Base-by-base conservation (phyloP, 2,888 invertebrate genomes). In the Pammene fasciana region DNA sequence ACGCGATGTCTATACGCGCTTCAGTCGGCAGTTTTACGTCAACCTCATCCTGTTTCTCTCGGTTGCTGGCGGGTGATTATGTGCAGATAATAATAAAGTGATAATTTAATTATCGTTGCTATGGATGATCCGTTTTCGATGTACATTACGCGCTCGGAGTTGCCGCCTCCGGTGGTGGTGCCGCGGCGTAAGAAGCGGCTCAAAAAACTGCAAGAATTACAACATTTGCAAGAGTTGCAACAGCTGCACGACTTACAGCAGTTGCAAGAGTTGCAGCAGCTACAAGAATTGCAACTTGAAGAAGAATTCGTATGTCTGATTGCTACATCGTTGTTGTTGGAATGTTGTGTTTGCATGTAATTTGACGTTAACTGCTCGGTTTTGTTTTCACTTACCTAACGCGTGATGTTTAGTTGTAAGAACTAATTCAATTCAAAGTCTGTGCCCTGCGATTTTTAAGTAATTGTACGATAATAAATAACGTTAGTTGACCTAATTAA, bases 181-280 rank as follows among this genome's bases (percentile, higher is more conserved):
- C 92, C 92, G 38, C 84, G 92, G 11, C 85, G 88, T 78, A 92
- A 92, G 85, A 92, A 92, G 72, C 85, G 90, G 8, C 75, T 91
- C 80, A 92, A 92, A 75, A 88, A 89, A 74, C 77, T 89, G 50
- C 88, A 70, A 48, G 56, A 88, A 76, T 80, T 88, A 72, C 86
- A 88, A 75, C 82, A 88, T 7, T 52, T 62, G 50, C 52, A 62
- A 62, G 62, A 62, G 8, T 41, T 62, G 41, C 41, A 62, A 67
- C 86, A 88, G 72, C 79, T 80, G 72, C 87, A 88, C 57, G 75
- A 62, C 41, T 18, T 62, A 26, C 62, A 41, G 9, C 62, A 62
- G 62, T 18, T 62, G 41, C 50, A 62, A 16, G 52, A 62, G 41
- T 61, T 61, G 14, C 61, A 61, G 26, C 61, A 61, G 38, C 38